Conservation (phyloP, 92 coral and sea anemone genomes). For the Actinostola sp. region DNA sequence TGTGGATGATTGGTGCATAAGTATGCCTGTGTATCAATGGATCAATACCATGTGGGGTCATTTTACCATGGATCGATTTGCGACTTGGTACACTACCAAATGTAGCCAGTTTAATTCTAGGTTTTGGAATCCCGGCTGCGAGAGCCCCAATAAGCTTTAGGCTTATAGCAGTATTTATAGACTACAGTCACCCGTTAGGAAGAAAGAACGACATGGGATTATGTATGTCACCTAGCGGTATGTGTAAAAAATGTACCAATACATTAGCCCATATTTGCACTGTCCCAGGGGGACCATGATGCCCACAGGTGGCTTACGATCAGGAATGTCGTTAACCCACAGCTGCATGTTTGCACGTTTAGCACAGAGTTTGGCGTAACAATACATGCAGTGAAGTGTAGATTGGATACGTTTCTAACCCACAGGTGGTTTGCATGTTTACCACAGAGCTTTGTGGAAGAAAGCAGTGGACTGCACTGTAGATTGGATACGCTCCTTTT, state of each 20-base stretch:
- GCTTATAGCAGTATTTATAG: slow-evolving; percentile 49
- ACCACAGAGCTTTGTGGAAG: not conserved
- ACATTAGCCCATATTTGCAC: not conserved
- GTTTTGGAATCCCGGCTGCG: slow-evolving; percentile 57
- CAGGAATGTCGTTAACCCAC: slow-evolving; percentile 9
- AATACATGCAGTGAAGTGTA: not conserved
- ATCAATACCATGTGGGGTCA: slow-evolving; percentile 39
- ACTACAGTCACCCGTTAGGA: slow-evolving; percentile 12
- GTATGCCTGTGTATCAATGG: slow-evolving; percentile 41
- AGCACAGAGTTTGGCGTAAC: not conserved
- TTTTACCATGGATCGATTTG: slow-evolving; percentile 49
- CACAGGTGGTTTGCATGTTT: not conserved
- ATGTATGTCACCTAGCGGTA: slow-evolving; percentile 35
- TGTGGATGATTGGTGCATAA: slow-evolving; percentile 54
- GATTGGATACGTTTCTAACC: not conserved
- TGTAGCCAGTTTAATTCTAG: slow-evolving; percentile 45
- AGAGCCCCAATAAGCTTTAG: slow-evolving; percentile 41
- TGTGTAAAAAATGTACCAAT: slow-evolving; percentile 12
- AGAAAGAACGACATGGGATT: slow-evolving; percentile 39
- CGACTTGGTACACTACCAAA: slow-evolving; percentile 47
- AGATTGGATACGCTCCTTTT: not conserved
- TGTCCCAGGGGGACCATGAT: not conserved
- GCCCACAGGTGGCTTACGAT: slow-evolving; percentile 21
- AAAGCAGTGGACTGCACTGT: not conserved
- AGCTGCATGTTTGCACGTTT: slow-evolving; percentile 1